Percentiles rank a stretch among this genome's conserved stretches.
Evolutionary conservation across 2,888 invertebrate species (phyloP).

Genomic region (Psylliodes chrysocephalus): DNA sequence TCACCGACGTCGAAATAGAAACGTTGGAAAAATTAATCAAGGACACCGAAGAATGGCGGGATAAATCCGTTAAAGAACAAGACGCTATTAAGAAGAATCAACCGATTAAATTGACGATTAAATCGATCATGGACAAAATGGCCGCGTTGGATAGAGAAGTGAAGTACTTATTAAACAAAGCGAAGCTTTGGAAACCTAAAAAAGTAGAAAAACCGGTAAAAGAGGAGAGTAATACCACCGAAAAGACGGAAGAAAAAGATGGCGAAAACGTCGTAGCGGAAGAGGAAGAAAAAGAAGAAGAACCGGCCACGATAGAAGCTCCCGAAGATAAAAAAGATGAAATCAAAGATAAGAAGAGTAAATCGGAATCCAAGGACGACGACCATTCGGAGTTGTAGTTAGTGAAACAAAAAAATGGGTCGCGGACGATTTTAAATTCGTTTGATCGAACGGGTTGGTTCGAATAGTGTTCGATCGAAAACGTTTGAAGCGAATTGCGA

Average conservation of each 20-base stretch:
- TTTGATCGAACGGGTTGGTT: too few species aligned
- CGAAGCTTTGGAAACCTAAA: conserved; percentile 87
- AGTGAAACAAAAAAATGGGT: too few species aligned
- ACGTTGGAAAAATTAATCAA: conserved; percentile 84
- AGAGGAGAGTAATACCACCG: conserved; percentile 29
- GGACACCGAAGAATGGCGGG: conserved; percentile 79
- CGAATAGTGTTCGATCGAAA: too few species aligned
- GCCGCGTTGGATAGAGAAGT: conserved; percentile 88
- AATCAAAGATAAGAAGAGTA: conserved; percentile 45
- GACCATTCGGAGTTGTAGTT: conserved; percentile 56
- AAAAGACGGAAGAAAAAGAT: conserved; percentile 29
- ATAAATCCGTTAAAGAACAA: conserved; percentile 72
- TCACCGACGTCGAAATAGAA: conserved; percentile 88
- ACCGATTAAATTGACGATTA: conserved; percentile 82
- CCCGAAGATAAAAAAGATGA: conserved; percentile 37
- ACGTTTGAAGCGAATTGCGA: too few species aligned
- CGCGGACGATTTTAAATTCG: too few species aligned
- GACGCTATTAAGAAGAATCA: conserved; percentile 74
- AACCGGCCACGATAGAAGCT: conserved; percentile 16
- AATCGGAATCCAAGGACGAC: conserved; percentile 50
- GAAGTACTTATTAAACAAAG: conserved; percentile 92
- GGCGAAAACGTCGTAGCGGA: conserved; percentile 23
- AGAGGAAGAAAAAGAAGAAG: conserved; percentile 37
- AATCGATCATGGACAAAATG: conserved; percentile 89
- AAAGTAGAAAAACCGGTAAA: conserved; percentile 51